These are phyloP conservation scores for Ceratina australensis DNA, from an alignment of 1,140 invertebrate genomes.

Conservation along the genomic window DNA sequence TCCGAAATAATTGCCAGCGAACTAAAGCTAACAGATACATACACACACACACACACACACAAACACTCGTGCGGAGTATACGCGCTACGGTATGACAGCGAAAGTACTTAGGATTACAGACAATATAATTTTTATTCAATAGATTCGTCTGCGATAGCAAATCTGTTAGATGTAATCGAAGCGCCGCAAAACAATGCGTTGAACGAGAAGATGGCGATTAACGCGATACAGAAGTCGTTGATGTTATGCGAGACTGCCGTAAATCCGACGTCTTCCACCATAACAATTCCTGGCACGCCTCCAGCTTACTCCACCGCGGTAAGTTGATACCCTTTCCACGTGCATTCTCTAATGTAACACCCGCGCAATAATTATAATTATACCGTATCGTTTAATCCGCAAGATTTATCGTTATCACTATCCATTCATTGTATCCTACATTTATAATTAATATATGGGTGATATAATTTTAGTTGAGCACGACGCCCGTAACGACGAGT, in stretches of 20 bases:
- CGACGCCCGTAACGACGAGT: slow-evolving; percentile 74
- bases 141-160: slow-evolving; percentile 75
- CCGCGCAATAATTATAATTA: background rate
- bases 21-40: background rate
- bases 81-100: slow-evolving; percentile 11
- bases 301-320: slow-evolving; percentile 85
- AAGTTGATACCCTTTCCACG: slow-evolving; percentile 67
- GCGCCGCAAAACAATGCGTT: slow-evolving; percentile 78
- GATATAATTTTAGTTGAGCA: slow-evolving; percentile 70
- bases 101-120: slow-evolving; percentile 45
- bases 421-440: background rate
- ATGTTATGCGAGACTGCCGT: slow-evolving; percentile 90
- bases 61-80: background rate
- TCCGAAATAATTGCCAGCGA: background rate
- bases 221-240: slow-evolving; percentile 92
- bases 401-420: background rate
- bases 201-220: slow-evolving; percentile 91
- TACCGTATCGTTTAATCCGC: too few species aligned
- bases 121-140: slow-evolving; percentile 52
- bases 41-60: background rate
- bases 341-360: background rate
- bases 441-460: background rate
- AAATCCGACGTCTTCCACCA: slow-evolving; percentile 83
- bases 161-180: slow-evolving; percentile 78
- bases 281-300: slow-evolving; percentile 81